Base-by-base conservation (phyloP, 2,797 vertebrate species). In the Lacerta viridis region DNA sequence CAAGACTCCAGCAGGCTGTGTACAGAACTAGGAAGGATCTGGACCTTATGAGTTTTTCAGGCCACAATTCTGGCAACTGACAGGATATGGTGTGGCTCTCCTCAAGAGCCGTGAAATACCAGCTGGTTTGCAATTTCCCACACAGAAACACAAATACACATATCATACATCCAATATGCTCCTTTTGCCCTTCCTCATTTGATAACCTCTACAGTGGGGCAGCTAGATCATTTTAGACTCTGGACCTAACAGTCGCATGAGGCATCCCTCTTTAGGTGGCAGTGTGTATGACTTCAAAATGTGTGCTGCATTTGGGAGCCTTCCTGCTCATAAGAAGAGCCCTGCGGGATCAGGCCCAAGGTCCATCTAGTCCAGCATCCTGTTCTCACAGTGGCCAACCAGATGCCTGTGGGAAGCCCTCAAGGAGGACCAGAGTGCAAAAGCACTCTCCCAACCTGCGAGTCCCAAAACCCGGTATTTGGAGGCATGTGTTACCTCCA, bases 151-250 rank as follows among this genome's bases (percentile, higher is more conserved):
- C 39, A 55, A 46, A 29, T 13, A 2, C 29, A 23, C 41, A 68
- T 10, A n/a, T 33, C 3, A 4, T 55, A 55, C 6, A 41, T 7
- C 64, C 55, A 25, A 83, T 17, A 0, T 0, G 7, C 91, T 93
- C 90, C 89, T 89, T 92, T 91, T 93, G 46, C 43, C 93, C 91
- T 90, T 90, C 78, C 69, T 94, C 20, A 92, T 71, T 90, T 90
- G 90, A 92, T 87, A 87, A 77, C 71, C 89, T 90, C 92, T 90
- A 92, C 90, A 92, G 13, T 74, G 36, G 33, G 6, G 72, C 36
- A 74, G 33, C n/a, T 29, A n/a, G 69, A 29, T 74, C 15, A 39
- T 39, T 74, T 74, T 74, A 23, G 72, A 36, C 36, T 39, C 15
- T 74, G 36, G 36, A 36, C 20, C 7, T 74, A 36, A 39, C 6